Conservation (phyloP, 2,888 invertebrate genomes). For the Drosophila sordidula region DNA sequence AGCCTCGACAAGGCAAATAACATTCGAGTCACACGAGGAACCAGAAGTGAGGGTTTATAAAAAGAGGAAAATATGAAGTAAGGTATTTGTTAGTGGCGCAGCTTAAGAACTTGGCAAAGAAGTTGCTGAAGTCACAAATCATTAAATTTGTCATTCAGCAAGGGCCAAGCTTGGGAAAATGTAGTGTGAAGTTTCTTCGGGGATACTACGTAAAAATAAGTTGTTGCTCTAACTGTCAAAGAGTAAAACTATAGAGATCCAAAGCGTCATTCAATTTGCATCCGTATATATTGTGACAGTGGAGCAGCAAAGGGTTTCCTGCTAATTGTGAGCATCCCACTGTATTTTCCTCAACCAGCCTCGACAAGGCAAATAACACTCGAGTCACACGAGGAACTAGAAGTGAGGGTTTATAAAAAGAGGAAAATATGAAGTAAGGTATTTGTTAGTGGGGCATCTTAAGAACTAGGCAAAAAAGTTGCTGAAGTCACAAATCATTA, state of each 20-base stretch:
- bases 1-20: neutral
- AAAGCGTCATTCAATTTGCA: constrained; percentile 19
- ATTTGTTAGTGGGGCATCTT: constrained; percentile 17
- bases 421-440: too few species aligned
- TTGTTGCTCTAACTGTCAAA: neutral
- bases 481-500: constrained; percentile 65
- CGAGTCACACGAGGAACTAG: constrained; percentile 18
- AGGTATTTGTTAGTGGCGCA: constrained; percentile 31
- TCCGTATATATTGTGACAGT: neutral
- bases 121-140: constrained; percentile 62
- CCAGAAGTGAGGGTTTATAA: constrained; percentile 2
- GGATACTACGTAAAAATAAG: neutral
- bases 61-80: too few species aligned
- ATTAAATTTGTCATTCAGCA: constrained; percentile 52
- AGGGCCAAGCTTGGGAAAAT: constrained; percentile 7
- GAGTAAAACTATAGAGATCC: neutral
- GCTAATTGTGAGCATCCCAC: constrained; percentile 10
- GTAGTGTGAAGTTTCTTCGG: constrained; percentile 4
- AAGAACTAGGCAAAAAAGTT: constrained; percentile 35
- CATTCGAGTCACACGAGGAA: constrained; percentile 13
- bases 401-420: neutral
- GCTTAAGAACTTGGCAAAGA: constrained; percentile 22
- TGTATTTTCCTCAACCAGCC: neutral
- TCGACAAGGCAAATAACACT: neutral
- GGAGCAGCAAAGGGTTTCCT: neutral